phyloP scores from a whole-genome alignment of 2,797 vertebrate species.

The Pelobates cultripes region DNA sequence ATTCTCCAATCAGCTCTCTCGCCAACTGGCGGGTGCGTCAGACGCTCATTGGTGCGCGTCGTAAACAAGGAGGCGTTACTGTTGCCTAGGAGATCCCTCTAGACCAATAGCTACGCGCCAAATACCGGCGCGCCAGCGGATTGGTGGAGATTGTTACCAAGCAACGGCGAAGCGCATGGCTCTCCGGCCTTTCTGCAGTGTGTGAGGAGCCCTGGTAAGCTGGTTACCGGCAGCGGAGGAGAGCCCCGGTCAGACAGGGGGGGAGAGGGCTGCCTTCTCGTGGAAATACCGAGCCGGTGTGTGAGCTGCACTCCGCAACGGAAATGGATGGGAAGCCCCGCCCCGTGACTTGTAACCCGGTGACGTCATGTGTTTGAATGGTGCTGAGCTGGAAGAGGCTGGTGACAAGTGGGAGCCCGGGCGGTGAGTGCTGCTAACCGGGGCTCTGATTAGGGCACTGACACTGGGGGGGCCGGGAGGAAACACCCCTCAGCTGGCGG shows the following conservation, averaged over 20 bases:
- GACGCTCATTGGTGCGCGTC: constrained; percentile 14
- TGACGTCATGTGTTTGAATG: constrained; percentile 40
- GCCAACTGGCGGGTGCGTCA: constrained; percentile 19
- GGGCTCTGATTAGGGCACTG: too few relatives aligned
- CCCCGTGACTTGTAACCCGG: neutral
- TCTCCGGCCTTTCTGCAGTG: too few relatives aligned
- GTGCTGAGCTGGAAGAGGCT: constrained; percentile 27
- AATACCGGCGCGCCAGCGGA: neutral
- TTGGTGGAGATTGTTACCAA: neutral
- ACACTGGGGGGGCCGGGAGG: too few relatives aligned
- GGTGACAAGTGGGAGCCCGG: neutral
- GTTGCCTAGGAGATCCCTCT: neutral
- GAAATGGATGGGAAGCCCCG: constrained; percentile 2
- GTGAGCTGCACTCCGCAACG: neutral
- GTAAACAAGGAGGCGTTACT: neutral
- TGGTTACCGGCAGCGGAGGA: too few relatives aligned
- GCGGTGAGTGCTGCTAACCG: neutral
- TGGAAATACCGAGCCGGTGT: too few relatives aligned
- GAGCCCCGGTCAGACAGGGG: too few relatives aligned
- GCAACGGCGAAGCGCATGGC: neutral
- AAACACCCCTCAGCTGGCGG: too few relatives aligned
- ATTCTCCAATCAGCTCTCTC: neutral
- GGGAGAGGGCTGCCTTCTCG: too few relatives aligned
- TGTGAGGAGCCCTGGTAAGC: too few relatives aligned
- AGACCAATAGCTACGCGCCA: neutral